Percentiles rank a stretch among this genome's conserved stretches.
These are phyloP conservation scores for Clistopyga incitator DNA, from an alignment of 2,888 invertebrate genomes.

Conservation along the genomic window DNA sequence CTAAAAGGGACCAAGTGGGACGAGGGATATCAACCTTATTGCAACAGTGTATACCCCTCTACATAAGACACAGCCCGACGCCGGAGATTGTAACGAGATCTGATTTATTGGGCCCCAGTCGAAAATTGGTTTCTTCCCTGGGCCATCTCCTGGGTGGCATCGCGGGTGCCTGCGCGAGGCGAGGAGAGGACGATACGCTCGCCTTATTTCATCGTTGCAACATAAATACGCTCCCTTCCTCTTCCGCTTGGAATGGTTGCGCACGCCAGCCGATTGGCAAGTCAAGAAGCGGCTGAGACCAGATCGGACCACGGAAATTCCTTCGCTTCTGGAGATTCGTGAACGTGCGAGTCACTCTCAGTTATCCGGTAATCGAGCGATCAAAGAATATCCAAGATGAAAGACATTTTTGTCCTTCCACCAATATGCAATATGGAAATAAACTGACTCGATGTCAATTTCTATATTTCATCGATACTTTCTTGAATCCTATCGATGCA, in stretches of 20 bases:
- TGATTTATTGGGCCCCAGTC: constrained; percentile 81
- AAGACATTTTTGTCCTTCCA: background rate
- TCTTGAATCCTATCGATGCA: background rate
- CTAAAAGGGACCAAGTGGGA: constrained; percentile 22
- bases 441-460: background rate
- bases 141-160: constrained; percentile 79
- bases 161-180: constrained; percentile 66
- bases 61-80: constrained; percentile 63
- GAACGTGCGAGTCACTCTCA: constrained; percentile 14
- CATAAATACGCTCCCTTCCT: constrained; percentile 74
- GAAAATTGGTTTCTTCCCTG: constrained; percentile 82
- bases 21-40: constrained; percentile 25
- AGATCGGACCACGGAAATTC: constrained; percentile 16
- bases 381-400: background rate
- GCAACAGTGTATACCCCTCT: constrained; percentile 55
- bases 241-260: constrained; percentile 27
- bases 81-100: constrained; percentile 80
- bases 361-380: constrained; percentile 25
- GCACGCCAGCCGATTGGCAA: constrained; percentile 34
- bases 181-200: constrained; percentile 67
- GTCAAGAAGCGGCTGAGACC: constrained; percentile 33
- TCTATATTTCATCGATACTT: background rate
- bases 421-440: constrained; percentile 1
- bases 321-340: constrained; percentile 17
- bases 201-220: constrained; percentile 67